Conservation (phyloP, 2,113 vertebrate genomes). For the Thunnus thynnus region DNA sequence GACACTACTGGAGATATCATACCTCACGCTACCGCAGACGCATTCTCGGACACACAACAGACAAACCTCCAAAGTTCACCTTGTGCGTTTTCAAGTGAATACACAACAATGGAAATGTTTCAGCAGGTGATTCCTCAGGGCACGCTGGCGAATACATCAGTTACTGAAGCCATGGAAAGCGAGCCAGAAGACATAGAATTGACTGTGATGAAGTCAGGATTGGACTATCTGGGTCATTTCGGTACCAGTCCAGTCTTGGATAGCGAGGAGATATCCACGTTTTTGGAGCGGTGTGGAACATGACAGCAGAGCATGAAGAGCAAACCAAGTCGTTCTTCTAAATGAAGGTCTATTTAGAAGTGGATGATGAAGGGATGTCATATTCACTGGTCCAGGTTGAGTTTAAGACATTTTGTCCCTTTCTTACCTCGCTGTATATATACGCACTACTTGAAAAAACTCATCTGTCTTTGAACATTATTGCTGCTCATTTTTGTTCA, state of each 20-base stretch:
- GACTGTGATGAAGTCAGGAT: background rate
- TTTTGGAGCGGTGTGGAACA: conserved; percentile 1
- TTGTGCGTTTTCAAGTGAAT: conserved; percentile 74
- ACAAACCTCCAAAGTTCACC: conserved; percentile 9
- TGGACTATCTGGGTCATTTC: conserved; percentile 70
- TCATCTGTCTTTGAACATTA: background rate
- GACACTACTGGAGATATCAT: background rate
- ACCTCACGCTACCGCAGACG: background rate
- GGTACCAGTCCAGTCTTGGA: conserved; percentile 17
- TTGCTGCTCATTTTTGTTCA: background rate
- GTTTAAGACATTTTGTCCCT: too few species aligned
- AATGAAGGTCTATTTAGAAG: too few species aligned
- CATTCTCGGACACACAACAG: background rate
- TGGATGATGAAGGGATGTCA: too few species aligned
- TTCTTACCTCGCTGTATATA: too few species aligned
- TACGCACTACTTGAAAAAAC: background rate
- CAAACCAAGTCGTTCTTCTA: too few species aligned
- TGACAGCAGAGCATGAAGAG: background rate
- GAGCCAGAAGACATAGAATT: conserved; percentile 6
- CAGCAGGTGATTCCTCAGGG: conserved; percentile 61
- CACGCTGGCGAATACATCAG: background rate
- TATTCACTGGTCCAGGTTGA: too few species aligned
- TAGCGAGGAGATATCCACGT: background rate
- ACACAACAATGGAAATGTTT: conserved; percentile 88
- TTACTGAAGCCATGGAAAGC: background rate